These are phyloP conservation scores for Buathra laborator DNA, from an alignment of 2,888 invertebrate genomes.

Conservation along the genomic window DNA sequence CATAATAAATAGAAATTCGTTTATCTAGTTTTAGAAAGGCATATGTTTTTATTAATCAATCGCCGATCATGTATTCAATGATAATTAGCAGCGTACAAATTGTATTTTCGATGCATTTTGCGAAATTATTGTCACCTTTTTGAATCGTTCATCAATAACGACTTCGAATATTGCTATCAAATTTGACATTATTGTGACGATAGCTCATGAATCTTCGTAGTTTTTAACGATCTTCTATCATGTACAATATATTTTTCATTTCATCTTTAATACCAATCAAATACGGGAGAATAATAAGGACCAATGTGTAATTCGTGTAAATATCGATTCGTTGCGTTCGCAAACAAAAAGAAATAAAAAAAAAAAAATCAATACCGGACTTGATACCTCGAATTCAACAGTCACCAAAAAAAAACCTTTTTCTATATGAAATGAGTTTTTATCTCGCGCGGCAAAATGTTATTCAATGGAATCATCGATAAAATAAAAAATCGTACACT, in stretches of 20 bases:
- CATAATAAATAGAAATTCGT: background rate
- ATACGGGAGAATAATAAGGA: too few species aligned
- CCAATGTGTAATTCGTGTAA: too few species aligned
- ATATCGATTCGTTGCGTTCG: too few species aligned
- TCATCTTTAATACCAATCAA: background rate
- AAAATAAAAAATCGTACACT: too few species aligned
- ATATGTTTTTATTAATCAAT: background rate
- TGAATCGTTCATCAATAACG: background rate
- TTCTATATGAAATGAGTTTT: too few species aligned
- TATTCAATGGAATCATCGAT: too few species aligned
- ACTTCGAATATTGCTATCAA: background rate
- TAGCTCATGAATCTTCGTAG: background rate
- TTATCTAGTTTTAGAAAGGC: background rate
- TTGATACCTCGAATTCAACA: too few species aligned
- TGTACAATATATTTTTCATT: too few species aligned
- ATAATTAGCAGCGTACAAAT: background rate
- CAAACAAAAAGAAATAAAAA: too few species aligned
- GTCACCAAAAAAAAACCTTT: too few species aligned
- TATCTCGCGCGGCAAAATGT: too few species aligned
- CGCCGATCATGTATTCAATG: background rate
- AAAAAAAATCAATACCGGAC: too few species aligned
- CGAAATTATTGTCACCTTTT: background rate
- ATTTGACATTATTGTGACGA: background rate
- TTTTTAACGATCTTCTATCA: background rate
- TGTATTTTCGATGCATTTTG: background rate